Evolutionary conservation across 1,140 invertebrate species (phyloP), one percentile per base, ranked within the genome.

Genomic region (Drosophila subobscura): DNA sequence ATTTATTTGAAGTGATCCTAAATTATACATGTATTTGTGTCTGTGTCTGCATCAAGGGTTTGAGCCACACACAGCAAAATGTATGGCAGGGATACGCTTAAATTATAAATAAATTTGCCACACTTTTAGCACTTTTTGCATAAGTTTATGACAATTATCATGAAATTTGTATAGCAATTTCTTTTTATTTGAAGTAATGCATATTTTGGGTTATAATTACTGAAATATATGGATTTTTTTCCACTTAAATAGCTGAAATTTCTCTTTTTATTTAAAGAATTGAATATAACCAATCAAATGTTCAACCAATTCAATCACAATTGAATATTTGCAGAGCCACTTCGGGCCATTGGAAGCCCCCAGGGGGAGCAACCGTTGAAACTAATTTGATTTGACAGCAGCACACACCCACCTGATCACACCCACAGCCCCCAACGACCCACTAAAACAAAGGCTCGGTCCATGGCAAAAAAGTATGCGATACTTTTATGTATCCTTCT

Each of bases 1-100:
- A 85, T 85, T 85, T 85, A 81, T 80, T 85, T 86, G 60, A 46
- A 85, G 81, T 86, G 81, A 77, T 80, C 54, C 81, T 71, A 60
- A 77, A 81, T 77, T 59, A 83, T 70, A 77, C 64, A 70, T 63
- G 60, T 58, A 50, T 68, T 41, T 73, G 54, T 52, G 45, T 37
- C 41, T 52, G n/a, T 40, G 23, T 55, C 45, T 63, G 25, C 46
- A 25, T 55, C 3, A 37, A 37, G 33, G 33, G 33, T 37, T 37
- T 37, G 44, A 42, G 25, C 44, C 40, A 20, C 16, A 20, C 29
- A 56, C 47, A 29, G 58, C 16, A 5, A 42, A 54, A 49, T 23
- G 53, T 46, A 66, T 66, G 65, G 61, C 37, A 47, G 27, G 37
- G 53, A 58, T 58, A 55, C 41, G 44, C 2, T 44, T 27, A 23